These are phyloP conservation scores for Drosophila subpulchrella DNA, from an alignment of 1,140 invertebrate genomes.

Conservation along the genomic window DNA sequence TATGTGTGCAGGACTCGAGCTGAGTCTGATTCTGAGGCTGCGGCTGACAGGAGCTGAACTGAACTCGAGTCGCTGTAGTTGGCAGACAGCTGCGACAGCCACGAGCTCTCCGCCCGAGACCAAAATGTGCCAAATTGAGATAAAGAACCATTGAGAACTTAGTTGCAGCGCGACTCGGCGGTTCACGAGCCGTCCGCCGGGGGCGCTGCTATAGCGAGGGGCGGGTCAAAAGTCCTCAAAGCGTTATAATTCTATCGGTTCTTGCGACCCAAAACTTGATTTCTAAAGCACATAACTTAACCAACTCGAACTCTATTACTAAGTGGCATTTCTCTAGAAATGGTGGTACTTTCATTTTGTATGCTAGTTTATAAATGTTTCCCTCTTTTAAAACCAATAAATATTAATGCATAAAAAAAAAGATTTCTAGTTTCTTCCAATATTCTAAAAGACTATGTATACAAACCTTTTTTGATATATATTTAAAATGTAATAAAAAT, in stretches of 20 bases:
- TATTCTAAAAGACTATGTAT: no score
- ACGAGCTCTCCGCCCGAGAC: constrained; percentile 20
- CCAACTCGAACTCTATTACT: no score
- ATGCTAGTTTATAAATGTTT: no score
- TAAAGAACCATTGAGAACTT: constrained; percentile 42
- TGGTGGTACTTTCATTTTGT: no score
- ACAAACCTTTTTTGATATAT: no score
- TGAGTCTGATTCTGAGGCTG: constrained; percentile 21
- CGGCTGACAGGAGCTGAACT: constrained; percentile 42
- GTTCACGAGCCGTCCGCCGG: constrained; percentile 5
- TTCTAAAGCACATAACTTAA: no score
- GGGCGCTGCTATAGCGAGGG: neutral
- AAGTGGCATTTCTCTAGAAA: no score
- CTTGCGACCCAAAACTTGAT: neutral
- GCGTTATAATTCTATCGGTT: neutral
- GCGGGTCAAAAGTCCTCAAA: constrained; percentile 5
- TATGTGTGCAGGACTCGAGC: constrained; percentile 14
- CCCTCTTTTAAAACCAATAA: no score
- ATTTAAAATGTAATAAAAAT: no score
- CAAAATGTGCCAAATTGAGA: constrained; percentile 46
- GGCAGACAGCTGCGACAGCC: constrained; percentile 34
- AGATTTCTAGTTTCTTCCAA: no score
- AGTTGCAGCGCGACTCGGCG: constrained; percentile 7
- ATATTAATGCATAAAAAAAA: no score
- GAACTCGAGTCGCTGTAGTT: constrained; percentile 37